Conservation (phyloP, 2,888 invertebrate species). For the Acleris cristana region DNA sequence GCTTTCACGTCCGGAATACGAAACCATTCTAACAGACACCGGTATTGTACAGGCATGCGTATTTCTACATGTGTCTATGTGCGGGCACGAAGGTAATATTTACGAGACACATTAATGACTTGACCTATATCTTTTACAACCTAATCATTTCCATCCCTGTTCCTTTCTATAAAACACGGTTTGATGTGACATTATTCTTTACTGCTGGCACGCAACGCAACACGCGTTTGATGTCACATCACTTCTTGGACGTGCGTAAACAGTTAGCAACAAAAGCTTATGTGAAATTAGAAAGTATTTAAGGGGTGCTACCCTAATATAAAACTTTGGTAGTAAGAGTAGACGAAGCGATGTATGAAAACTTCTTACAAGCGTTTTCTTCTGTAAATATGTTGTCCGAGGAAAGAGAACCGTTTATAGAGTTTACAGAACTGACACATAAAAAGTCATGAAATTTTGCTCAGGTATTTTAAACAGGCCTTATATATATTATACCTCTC, state of each 20-base stretch:
- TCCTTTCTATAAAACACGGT: slow-evolving; percentile 22
- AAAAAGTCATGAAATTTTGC: not conserved
- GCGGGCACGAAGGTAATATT: not conserved
- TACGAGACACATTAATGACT: not conserved
- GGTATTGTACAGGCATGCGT: not conserved
- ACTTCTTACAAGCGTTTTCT: no score
- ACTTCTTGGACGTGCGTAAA: not conserved
- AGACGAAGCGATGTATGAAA: not conserved
- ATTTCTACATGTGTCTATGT: not conserved
- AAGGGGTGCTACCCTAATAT: not conserved
- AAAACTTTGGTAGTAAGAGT: not conserved
- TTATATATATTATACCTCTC: no score
- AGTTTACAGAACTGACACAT: no score
- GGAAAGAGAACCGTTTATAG: no score
- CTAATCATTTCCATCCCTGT: slow-evolving; percentile 26
- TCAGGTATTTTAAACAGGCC: not conserved
- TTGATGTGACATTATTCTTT: slow-evolving; percentile 30
- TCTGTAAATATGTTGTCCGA: no score
- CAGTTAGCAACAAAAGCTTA: not conserved
- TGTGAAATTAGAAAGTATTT: not conserved
- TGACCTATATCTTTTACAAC: slow-evolving; percentile 31
- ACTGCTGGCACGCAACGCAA: slow-evolving; percentile 16
- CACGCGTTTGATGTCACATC: slow-evolving; percentile 14
- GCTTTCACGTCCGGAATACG: not conserved
- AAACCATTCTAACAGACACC: no score